Evolutionary conservation across 2,888 invertebrate genomes (phyloP).

Genomic region (Megastigmus dorsalis): DNA sequence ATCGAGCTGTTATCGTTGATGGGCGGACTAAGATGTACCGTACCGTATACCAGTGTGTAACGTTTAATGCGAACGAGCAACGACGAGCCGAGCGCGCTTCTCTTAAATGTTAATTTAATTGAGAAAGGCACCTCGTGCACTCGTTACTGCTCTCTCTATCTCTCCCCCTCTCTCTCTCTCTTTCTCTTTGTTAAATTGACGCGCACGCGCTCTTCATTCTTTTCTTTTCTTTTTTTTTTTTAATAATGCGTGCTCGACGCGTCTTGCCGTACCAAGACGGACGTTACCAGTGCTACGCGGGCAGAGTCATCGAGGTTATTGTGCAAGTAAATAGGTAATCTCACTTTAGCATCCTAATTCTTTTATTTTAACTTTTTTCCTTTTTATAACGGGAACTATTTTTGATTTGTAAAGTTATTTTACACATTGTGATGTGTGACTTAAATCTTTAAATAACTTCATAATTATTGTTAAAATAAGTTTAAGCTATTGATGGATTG

Average conservation of each 20-base stretch:
- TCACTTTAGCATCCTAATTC: not conserved
- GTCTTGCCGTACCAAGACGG: not conserved
- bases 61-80: not conserved
- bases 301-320: conserved; percentile 20
- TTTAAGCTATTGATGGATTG: too few species aligned
- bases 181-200: too few species aligned
- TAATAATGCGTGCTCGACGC: not conserved
- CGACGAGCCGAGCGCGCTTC: conserved; percentile 13
- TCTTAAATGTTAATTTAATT: conserved; percentile 54
- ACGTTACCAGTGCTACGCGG: conserved; percentile 5
- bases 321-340: conserved; percentile 34
- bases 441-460: too few species aligned
- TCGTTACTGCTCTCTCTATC: too few species aligned
- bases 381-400: too few species aligned
- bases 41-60: too few species aligned
- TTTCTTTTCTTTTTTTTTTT: too few species aligned
- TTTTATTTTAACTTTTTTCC: not conserved
- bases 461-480: too few species aligned
- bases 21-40: not conserved
- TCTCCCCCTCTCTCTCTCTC: too few species aligned
- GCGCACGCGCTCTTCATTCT: not conserved
- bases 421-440: too few species aligned
- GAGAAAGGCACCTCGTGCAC: conserved; percentile 47
- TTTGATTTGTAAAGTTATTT: too few species aligned
- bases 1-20: conserved; percentile 16